A percentile compares a stretch with the other conserved stretches of the same genome.
Evolutionary conservation across 2,113 vertebrate species (phyloP).

Genomic region (Meleagris gallopavo): DNA sequence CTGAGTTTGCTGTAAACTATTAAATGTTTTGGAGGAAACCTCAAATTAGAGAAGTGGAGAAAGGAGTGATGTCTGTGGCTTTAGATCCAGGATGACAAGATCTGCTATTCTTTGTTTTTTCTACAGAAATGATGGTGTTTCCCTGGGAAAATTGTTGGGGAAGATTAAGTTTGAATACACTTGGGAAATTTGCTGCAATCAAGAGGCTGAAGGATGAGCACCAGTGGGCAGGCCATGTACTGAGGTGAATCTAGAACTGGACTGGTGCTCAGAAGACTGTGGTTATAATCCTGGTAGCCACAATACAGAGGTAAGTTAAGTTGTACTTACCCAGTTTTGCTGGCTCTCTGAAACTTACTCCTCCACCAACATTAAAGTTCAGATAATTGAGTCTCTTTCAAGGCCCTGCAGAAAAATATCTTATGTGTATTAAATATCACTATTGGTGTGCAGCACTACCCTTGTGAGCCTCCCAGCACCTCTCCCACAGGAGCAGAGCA

Average conservation of each 20-base stretch:
- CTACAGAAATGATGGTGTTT: background rate
- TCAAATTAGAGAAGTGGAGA: background rate
- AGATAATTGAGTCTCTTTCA: background rate
- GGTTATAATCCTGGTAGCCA: background rate
- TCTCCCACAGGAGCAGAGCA: rapidly evolving
- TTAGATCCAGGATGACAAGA: background rate
- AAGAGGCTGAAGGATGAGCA: background rate
- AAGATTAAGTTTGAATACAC: background rate
- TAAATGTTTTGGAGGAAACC: background rate
- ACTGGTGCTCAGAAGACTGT: background rate
- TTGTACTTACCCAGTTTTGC: rapidly evolving
- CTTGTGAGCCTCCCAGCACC: background rate
- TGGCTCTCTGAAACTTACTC: background rate
- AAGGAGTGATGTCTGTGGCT: background rate
- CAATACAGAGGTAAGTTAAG: rapidly evolving
- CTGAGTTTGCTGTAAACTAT: background rate
- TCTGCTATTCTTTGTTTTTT: background rate
- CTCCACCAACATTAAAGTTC: background rate
- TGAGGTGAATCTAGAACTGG: background rate
- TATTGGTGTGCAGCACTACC: background rate
- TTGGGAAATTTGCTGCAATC: rapidly evolving
- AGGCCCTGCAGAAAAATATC: background rate
- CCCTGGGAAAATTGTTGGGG: rapidly evolving
- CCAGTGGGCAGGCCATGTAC: rapidly evolving
- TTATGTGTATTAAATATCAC: rapidly evolving